Evolutionary conservation across 2,797 vertebrate species (phyloP).

Genomic region (Mionectes olivaceus): DNA sequence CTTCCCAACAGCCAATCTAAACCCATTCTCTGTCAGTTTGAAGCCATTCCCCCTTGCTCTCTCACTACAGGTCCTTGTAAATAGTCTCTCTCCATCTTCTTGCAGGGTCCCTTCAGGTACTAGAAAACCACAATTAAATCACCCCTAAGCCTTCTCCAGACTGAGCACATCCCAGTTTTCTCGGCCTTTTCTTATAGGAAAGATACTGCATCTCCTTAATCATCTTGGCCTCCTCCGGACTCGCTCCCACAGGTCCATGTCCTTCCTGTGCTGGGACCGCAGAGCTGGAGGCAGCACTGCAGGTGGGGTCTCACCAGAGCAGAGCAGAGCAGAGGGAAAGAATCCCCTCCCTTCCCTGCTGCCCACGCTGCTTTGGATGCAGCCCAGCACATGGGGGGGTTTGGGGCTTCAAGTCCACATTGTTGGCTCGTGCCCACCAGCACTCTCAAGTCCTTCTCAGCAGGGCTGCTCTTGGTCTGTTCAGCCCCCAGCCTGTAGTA

Average conservation of each 20-base stretch:
- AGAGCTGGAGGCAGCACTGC: not conserved
- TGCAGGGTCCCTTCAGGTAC: no score
- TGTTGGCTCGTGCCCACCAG: not conserved
- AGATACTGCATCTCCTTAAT: not conserved
- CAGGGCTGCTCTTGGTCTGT: not conserved
- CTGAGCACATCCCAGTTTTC: not conserved
- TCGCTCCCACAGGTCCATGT: not conserved
- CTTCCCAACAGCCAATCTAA: not conserved
- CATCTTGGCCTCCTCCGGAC: not conserved
- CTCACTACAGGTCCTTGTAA: not conserved
- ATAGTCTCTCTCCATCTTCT: not conserved
- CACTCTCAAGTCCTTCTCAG: not conserved
- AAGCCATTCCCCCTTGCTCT: not conserved
- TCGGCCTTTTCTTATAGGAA: not conserved
- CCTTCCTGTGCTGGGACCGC: not conserved
- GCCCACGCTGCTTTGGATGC: not conserved
- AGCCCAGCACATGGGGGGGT: not conserved
- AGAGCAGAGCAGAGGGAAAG: not conserved
- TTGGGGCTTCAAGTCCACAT: not conserved
- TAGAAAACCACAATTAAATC: not conserved
- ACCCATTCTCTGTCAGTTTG: not conserved
- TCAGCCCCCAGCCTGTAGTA: not conserved
- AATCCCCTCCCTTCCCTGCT: not conserved
- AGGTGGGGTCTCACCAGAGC: not conserved
- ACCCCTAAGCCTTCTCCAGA: not conserved